Evolutionary conservation across 2,113 vertebrate genomes (phyloP), one percentile per base, ranked within the genome.

Genomic region (Megaceryle torquata): DNA sequence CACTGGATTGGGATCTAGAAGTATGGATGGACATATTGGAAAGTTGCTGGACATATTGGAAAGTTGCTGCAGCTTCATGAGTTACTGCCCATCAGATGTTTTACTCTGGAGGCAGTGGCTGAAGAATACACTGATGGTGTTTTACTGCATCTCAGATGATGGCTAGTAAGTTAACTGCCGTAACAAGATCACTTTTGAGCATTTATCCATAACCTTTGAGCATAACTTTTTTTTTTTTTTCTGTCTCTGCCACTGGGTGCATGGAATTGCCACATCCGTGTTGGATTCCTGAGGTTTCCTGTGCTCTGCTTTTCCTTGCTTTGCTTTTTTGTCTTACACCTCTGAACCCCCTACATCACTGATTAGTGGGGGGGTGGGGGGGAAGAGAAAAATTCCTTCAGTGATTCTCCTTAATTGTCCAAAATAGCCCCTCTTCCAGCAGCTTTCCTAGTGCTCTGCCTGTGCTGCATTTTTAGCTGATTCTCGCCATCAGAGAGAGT

Each of bases 271-370:
- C 67, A 17, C 6, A 1, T 83, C 80, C 74, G 72, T 83, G 48
- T 68, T 81, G 80, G 41, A 89, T 89, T 84, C 92, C 88, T 93
- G 88, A 96, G 92, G 83, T 93, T 93, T 88, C 65, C 65, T 79
- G 4, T 80, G 59, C 18, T 28, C 72, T 44, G 28, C 20, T 79
- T 78, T 64, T 61, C 81, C 74, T 21, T 51, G 54, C 67, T 77
- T 88, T 80, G 53, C 77, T 18, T 86, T 86, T 95, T 86, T 71
- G 37, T 77, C 83, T 82, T 81, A 48, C 26, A 77, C 68, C 80
- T 89, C 76, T 72, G 56, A 93, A 77, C 31, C 10, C 4, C 28
- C 67, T 75, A 60, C 57, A 44, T 50, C 54, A 48, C 1, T 76
- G 89, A 85, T 85, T 61, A 88, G 8, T 46, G 46, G 20, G 50